Evolutionary conservation across 2,888 invertebrate species (phyloP).

Genomic region (Acleris literana): DNA sequence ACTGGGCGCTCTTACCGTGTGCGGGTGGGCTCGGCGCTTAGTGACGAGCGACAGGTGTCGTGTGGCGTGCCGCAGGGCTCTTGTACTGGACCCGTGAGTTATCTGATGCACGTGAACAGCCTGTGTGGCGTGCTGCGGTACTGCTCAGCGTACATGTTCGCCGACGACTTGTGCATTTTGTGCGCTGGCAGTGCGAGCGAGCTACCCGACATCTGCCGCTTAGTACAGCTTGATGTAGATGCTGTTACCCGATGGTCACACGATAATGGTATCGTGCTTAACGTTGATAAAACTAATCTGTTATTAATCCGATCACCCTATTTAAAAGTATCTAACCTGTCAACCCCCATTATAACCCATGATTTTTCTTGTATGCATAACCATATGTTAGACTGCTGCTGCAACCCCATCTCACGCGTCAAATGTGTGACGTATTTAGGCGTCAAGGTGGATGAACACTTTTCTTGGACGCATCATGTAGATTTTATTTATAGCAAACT

Average conservation of each 20-base stretch:
- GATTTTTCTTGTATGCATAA: slow-evolving; percentile 5
- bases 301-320: not conserved
- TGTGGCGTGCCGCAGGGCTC: slow-evolving; percentile 26
- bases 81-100: slow-evolving; percentile 19
- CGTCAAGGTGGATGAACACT: not conserved
- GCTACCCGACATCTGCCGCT: slow-evolving; percentile 2
- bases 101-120: slow-evolving; percentile 27
- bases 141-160: not conserved
- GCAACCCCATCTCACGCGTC: not conserved
- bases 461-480: slow-evolving; percentile 1
- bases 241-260: slow-evolving; percentile 3
- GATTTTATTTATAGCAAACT: slow-evolving; percentile 3
- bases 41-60: not conserved
- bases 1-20: not conserved
- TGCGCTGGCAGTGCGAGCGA: not conserved
- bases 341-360: slow-evolving; percentile 3
- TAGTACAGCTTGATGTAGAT: not conserved
- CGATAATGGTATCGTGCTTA: not conserved
- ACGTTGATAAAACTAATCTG: not conserved
- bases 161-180: slow-evolving; percentile 29
- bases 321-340: not conserved
- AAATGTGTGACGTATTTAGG: slow-evolving; percentile 1
- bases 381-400: not conserved
- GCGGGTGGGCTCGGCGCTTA: not conserved
- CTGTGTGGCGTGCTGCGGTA: not conserved